phyloP scores from a whole-genome alignment of 2,888 invertebrate genomes.

The Drosophila mercatorum region DNA sequence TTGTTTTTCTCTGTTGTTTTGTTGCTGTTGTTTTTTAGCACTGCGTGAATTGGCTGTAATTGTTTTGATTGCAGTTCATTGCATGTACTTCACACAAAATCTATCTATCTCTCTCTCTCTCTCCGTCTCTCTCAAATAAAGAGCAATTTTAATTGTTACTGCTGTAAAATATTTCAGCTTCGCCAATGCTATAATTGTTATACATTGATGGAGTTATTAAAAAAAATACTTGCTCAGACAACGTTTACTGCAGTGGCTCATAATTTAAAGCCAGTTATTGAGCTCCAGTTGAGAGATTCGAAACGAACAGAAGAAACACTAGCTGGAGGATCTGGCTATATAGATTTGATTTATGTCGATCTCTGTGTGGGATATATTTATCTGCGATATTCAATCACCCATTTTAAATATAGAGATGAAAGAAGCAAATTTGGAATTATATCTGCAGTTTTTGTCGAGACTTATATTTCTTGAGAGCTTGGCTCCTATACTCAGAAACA shows the following conservation, averaged over 20 bases:
- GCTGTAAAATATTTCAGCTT: slow-evolving; percentile 41
- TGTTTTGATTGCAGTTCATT: slow-evolving; percentile 81
- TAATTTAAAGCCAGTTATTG: neutral
- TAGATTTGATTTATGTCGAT: too few relatives aligned
- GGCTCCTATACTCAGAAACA: neutral
- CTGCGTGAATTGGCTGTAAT: slow-evolving; percentile 75
- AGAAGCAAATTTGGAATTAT: neutral
- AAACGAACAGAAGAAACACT: neutral
- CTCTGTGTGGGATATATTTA: too few relatives aligned
- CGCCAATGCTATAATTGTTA: slow-evolving; percentile 30
- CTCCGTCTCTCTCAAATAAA: slow-evolving; percentile 31
- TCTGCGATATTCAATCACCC: too few relatives aligned
- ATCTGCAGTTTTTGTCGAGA: neutral
- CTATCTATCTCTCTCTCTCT: neutral
- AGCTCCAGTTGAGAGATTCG: neutral
- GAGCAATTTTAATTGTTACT: slow-evolving; percentile 57
- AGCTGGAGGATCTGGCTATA: too few relatives aligned
- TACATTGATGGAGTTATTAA: slow-evolving; percentile 29
- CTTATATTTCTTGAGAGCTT: neutral
- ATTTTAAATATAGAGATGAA: neutral
- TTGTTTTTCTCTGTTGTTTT: neutral
- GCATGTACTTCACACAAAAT: slow-evolving; percentile 49
- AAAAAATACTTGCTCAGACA: slow-evolving; percentile 2
- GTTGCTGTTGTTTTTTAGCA: slow-evolving; percentile 54
- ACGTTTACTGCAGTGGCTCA: neutral